These are phyloP conservation scores for Pseudorhombus dupliciocellatus DNA, from an alignment of 2,113 vertebrate genomes.

Conservation along the genomic window DNA sequence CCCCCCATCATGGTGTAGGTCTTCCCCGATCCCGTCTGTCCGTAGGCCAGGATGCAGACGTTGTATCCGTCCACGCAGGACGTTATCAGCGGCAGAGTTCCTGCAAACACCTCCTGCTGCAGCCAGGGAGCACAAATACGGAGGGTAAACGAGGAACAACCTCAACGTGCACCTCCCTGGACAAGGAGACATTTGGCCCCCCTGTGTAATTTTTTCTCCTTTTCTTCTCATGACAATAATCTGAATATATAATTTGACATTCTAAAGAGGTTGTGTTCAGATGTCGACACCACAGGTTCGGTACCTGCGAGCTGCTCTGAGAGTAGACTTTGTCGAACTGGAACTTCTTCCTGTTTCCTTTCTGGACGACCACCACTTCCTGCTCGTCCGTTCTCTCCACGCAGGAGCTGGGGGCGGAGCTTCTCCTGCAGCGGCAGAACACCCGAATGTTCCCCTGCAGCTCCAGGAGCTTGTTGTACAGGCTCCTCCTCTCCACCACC, in stretches of 20 bases:
- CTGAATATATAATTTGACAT: too few relatives aligned
- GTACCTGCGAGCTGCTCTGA: conserved; percentile 74
- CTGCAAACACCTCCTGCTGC: conserved; percentile 76
- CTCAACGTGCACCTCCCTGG: too few relatives aligned
- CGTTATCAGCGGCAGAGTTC: conserved; percentile 64
- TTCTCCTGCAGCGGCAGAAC: conserved; percentile 74
- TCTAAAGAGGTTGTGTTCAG: too few relatives aligned
- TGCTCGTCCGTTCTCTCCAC: conserved; percentile 65
- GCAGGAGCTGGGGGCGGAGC: conserved; percentile 25
- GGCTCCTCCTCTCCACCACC: conserved; percentile 62
- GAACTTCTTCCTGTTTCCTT: conserved; percentile 70
- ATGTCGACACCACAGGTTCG: neutral
- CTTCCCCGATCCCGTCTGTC: conserved; percentile 78
- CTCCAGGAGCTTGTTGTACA: conserved; percentile 75
- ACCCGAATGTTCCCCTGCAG: conserved; percentile 76
- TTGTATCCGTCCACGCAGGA: conserved; percentile 78
- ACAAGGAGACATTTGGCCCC: too few relatives aligned
- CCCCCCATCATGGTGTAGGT: conserved; percentile 79
- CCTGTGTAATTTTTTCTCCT: too few relatives aligned
- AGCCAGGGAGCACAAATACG: neutral
- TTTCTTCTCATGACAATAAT: too few relatives aligned
- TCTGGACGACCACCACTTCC: conserved; percentile 64
- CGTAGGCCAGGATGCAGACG: conserved; percentile 76
- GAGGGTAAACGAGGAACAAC: too few relatives aligned
- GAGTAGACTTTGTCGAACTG: conserved; percentile 72